Conservation (phyloP, 1,140 invertebrate species). For the Babylonia areolata region DNA sequence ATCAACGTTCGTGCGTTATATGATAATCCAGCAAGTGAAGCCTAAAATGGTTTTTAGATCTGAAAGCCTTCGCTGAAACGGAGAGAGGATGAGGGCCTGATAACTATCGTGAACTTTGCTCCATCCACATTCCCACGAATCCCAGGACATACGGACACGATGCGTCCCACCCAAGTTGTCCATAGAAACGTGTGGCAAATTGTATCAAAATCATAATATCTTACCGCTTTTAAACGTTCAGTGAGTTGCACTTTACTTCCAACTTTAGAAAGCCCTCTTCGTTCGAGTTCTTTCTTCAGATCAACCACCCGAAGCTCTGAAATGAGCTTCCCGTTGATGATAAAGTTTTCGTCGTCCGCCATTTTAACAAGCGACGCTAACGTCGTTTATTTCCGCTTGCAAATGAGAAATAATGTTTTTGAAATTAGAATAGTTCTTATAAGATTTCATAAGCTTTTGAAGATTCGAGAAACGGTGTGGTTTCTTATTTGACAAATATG, state of each 20-base stretch:
- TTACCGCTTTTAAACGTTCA: conserved; percentile 74
- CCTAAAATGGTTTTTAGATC: too few relatives aligned
- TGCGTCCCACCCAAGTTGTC: not conserved
- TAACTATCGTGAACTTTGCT: conserved; percentile 25
- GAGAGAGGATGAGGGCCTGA: too few relatives aligned
- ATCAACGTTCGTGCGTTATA: too few relatives aligned
- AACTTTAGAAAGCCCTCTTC: conserved; percentile 73
- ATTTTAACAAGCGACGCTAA: conserved; percentile 64
- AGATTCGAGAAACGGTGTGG: not conserved
- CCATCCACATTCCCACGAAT: not conserved
- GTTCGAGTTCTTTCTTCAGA: conserved; percentile 75
- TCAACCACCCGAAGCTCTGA: conserved; percentile 74
- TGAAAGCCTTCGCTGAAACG: too few relatives aligned
- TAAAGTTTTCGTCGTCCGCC: conserved; percentile 73
- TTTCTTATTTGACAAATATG: not conserved
- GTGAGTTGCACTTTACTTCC: conserved; percentile 74
- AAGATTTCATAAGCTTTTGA: not conserved
- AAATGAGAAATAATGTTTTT: not conserved
- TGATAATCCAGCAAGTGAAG: too few relatives aligned
- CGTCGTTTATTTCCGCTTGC: conserved; percentile 42
- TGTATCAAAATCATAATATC: conserved; percentile 29
- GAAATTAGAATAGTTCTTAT: not conserved
- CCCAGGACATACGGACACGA: not conserved
- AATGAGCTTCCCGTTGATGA: conserved; percentile 69
- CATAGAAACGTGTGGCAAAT: not conserved